phyloP scores from a whole-genome alignment of 2,113 vertebrate genomes.

The Rhabdomys dilectus region DNA sequence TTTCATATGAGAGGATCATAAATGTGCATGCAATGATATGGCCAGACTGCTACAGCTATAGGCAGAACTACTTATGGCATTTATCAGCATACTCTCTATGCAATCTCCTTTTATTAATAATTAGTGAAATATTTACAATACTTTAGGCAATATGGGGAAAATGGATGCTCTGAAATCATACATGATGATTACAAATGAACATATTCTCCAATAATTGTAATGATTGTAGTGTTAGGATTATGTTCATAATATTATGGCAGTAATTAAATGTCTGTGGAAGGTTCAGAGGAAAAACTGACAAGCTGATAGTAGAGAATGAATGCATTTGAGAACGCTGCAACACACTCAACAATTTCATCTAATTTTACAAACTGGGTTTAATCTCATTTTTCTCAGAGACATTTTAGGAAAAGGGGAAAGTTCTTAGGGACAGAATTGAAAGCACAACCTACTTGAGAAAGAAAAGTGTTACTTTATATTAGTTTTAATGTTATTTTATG shows the following conservation, averaged over 20 bases:
- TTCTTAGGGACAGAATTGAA: neutral
- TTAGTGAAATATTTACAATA: neutral
- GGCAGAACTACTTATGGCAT: neutral
- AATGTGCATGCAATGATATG: neutral
- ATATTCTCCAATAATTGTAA: neutral
- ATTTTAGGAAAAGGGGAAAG: neutral
- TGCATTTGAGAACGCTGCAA: neutral
- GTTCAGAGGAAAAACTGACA: neutral
- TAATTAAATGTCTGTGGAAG: neutral
- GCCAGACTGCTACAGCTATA: neutral
- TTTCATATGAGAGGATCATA: neutral
- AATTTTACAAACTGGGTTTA: neutral
- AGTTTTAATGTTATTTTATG: neutral
- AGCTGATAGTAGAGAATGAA: neutral
- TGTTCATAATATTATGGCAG: neutral
- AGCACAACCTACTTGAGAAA: neutral
- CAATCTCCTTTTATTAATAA: neutral
- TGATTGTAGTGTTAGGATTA: neutral
- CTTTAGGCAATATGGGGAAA: neutral
- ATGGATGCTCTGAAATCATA: neutral
- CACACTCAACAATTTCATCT: neutral
- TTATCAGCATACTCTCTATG: neutral
- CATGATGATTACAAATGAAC: neutral
- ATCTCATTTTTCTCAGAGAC: neutral
- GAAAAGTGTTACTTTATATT: neutral